Percentiles rank a stretch among this genome's conserved stretches.
Conservation (phyloP, 2,888 invertebrate genomes). For the Fragum sueziense region DNA sequence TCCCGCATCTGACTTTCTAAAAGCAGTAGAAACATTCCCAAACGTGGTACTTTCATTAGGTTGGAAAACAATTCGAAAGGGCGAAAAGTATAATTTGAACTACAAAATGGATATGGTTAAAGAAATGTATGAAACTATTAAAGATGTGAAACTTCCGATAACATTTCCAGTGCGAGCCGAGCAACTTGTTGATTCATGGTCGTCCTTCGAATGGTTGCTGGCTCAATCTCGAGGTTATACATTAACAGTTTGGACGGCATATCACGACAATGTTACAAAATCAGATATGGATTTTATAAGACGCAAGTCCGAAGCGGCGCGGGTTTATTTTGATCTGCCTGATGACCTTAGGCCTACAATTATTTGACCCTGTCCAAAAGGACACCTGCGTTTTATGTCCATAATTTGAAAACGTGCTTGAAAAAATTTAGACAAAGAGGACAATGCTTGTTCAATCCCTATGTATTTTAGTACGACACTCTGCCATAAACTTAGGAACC, state of each 20-base stretch:
- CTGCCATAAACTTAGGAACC: too few species aligned
- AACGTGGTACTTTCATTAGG: constrained; percentile 90
- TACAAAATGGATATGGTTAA: constrained; percentile 86
- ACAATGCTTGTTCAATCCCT: too few species aligned
- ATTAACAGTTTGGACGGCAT: constrained; percentile 82
- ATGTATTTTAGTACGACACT: too few species aligned
- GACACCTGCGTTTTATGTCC: too few species aligned
- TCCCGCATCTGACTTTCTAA: constrained; percentile 87
- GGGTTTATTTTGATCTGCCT: constrained; percentile 91
- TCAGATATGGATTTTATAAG: constrained; percentile 87
- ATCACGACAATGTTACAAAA: constrained; percentile 87
- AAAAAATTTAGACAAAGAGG: too few species aligned
- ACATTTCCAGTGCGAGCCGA: constrained; percentile 92
- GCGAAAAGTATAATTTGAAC: constrained; percentile 79
- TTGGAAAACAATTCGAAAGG: constrained; percentile 89
- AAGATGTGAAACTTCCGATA: constrained; percentile 86
- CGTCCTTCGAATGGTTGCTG: constrained; percentile 86
- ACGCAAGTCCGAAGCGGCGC: constrained; percentile 86
- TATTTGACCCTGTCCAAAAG: too few species aligned
- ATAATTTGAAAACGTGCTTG: too few species aligned
- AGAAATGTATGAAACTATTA: constrained; percentile 72
- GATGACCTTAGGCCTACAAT: constrained; percentile 38
- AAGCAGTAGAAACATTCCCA: constrained; percentile 83
- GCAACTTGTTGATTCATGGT: constrained; percentile 87
- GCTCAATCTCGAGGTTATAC: constrained; percentile 85